Conservation (phyloP, 2,888 invertebrate genomes). For the Meteorus colon region DNA sequence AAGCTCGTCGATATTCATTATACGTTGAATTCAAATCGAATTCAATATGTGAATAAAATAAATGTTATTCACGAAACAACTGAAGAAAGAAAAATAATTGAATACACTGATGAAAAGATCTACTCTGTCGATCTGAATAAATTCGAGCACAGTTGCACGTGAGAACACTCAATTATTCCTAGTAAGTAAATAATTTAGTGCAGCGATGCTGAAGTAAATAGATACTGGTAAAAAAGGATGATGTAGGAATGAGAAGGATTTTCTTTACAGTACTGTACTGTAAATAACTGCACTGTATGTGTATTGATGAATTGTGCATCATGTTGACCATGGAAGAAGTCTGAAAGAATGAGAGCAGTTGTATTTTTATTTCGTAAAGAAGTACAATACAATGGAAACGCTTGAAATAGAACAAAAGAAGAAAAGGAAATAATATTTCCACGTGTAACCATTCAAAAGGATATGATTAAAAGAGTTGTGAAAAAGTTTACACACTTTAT, state of each 20-base stretch:
- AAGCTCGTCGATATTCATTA: neutral
- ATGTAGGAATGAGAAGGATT: too few relatives aligned
- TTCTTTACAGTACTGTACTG: neutral
- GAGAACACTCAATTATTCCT: neutral
- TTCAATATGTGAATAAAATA: neutral
- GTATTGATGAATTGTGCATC: too few relatives aligned
- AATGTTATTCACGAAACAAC: neutral
- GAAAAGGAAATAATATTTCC: too few relatives aligned
- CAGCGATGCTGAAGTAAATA: neutral
- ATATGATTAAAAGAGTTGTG: too few relatives aligned
- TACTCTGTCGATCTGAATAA: neutral
- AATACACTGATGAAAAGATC: neutral
- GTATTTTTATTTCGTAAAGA: too few relatives aligned
- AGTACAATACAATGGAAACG: too few relatives aligned
- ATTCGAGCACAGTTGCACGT: neutral
- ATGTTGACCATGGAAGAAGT: too few relatives aligned
- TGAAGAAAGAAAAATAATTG: neutral
- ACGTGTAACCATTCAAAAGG: too few relatives aligned
- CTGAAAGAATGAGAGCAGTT: too few relatives aligned
- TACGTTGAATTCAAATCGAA: neutral
- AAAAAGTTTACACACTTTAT: too few relatives aligned
- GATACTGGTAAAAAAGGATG: neutral
- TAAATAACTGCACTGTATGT: neutral
- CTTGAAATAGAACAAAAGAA: too few relatives aligned
- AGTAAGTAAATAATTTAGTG: neutral